Base-by-base conservation (phyloP, 2,888 invertebrate species). In the Petrophora chlorosata region DNA sequence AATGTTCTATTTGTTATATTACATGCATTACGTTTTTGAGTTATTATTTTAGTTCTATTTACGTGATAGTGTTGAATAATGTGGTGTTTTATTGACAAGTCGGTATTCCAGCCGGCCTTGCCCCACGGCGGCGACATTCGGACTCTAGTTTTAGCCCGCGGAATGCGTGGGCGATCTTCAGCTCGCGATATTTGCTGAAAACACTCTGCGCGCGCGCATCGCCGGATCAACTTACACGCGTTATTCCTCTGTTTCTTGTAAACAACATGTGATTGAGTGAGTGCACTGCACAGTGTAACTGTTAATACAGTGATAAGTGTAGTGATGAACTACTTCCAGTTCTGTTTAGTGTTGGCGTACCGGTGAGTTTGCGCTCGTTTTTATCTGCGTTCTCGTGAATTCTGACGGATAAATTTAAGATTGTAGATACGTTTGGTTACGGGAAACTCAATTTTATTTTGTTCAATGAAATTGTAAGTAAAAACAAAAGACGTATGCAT, bases 31-130 rank as follows among this genome's bases (percentile, higher is more conserved):
- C n/a, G n/a, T n/a, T n/a, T n/a, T n/a, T n/a, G n/a, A n/a, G n/a
- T n/a, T n/a, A n/a, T n/a, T n/a, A n/a, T n/a, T n/a, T n/a, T n/a
- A n/a, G 9, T 15, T 5, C 5, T 17, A 15, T 30, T 28, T 28
- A 19, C 30, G 13, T 22, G 25, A 30, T 47, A 10, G 17, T 43
- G 16, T 39, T 16, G 38, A 43, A 29, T 49, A n/a, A 39, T 38
- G 17, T 34, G 23, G 34, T 34, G 38, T 38, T 42, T 39, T 44
- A 50, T 39, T 50, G 49, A 50, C 43, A 32, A 15, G 39, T 41
- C 52, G 59, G 61, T 67, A 60, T 76, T 86, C 87, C 86, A 85
- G 86, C 72, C 76, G 82, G 81, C 88, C 88, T 88, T 85, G 88
- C 69, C 68, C 68, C 70, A 82, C 82, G 75, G 81, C 85, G 78